Evolutionary conservation across 2,113 vertebrate species (phyloP).

Genomic region (Peucedramus taeniatus): DNA sequence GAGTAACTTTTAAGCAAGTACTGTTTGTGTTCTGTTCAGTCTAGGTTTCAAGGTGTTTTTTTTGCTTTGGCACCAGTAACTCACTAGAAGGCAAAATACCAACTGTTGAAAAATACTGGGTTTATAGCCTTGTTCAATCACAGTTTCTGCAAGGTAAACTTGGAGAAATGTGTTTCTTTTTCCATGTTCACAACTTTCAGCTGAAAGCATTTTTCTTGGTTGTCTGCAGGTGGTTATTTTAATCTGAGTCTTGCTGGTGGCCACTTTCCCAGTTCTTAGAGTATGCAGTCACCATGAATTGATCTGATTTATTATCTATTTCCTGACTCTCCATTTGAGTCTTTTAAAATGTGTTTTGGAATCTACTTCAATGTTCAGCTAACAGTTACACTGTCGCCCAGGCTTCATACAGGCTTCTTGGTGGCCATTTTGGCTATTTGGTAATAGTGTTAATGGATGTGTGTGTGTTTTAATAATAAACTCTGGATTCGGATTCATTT

Average conservation of each 20-base stretch:
- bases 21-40: background rate
- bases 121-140: constrained; percentile 5
- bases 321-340: background rate
- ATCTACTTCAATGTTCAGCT: background rate
- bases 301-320: constrained; percentile 9
- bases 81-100: background rate
- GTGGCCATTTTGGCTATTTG: background rate
- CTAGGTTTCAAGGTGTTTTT: background rate
- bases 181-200: background rate
- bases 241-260: background rate
- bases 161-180: background rate
- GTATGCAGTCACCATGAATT: background rate
- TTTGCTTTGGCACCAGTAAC: background rate
- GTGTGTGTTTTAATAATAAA: background rate
- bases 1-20: background rate
- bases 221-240: background rate
- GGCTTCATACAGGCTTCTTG: background rate
- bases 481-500: background rate
- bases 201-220: constrained; percentile 10
- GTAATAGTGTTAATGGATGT: background rate
- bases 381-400: background rate
- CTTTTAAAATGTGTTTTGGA: background rate
- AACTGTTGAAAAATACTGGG: background rate
- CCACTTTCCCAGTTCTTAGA: background rate
- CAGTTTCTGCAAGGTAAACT: background rate